Conservation (phyloP, 2,888 invertebrate genomes). For the Thymelicus sylvestris region DNA sequence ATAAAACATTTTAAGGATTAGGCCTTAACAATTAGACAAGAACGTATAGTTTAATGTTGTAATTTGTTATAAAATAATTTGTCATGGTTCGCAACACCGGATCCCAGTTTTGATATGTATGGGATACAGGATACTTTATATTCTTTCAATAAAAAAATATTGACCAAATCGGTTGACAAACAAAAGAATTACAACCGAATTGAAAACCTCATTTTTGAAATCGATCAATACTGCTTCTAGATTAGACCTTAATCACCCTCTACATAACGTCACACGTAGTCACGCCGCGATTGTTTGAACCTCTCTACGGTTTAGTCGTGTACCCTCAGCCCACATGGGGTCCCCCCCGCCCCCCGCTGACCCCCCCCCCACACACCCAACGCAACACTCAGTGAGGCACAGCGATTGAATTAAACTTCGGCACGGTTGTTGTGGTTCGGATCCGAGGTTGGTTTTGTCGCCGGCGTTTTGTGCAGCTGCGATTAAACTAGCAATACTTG, state of each 20-base stretch:
- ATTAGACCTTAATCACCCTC: slow-evolving; percentile 4
- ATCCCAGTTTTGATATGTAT: too few species aligned
- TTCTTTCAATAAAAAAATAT: too few species aligned
- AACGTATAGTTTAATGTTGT: too few species aligned
- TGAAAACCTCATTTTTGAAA: too few species aligned
- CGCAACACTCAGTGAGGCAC: slow-evolving; percentile 66
- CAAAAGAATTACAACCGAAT: too few species aligned
- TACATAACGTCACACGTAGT: slow-evolving; percentile 12
- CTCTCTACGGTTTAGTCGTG: slow-evolving; percentile 15
- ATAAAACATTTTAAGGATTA: too few species aligned
- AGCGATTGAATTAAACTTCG: slow-evolving; percentile 84
- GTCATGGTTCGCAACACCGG: too few species aligned
- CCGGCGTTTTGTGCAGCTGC: slow-evolving; percentile 76
- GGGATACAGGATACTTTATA: too few species aligned
- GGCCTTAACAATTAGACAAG: too few species aligned
- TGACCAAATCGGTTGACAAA: too few species aligned
- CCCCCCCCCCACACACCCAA: slow-evolving; percentile 44
- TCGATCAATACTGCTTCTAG: neutral
- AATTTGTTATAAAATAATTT: too few species aligned
- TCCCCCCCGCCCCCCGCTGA: slow-evolving; percentile 9
- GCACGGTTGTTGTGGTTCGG: slow-evolving; percentile 80
- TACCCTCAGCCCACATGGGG: slow-evolving; percentile 39
- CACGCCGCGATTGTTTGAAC: slow-evolving; percentile 19
- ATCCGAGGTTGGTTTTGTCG: slow-evolving; percentile 79
- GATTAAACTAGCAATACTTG: slow-evolving; percentile 79